Evolutionary conservation across 2,797 vertebrate species (phyloP).

Genomic region (Phrynocephalus forsythii): DNA sequence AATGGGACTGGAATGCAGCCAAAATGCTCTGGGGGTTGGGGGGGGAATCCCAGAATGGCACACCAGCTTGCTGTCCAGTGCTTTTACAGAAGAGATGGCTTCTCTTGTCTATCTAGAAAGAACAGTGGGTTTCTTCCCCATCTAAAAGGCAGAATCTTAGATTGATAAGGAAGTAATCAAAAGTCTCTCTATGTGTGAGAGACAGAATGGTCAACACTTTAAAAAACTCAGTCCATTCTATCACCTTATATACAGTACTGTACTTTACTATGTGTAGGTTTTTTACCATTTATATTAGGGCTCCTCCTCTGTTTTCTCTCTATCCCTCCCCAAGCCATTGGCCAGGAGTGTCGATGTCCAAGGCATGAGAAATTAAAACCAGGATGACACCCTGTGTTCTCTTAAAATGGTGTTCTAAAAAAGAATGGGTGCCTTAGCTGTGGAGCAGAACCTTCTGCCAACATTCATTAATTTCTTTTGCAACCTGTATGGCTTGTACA

Average conservation of each 20-base stretch:
- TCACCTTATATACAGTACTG: not conserved
- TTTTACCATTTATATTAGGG: no score
- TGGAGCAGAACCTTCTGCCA: not conserved
- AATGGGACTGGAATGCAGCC: not conserved
- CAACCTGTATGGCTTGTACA: not conserved
- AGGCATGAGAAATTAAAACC: not conserved
- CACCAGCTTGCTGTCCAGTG: not conserved
- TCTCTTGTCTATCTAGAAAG: not conserved
- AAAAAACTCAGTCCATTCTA: not conserved
- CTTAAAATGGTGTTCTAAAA: not conserved
- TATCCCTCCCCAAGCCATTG: no score
- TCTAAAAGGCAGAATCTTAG: not conserved
- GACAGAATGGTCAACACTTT: not conserved
- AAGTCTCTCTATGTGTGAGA: not conserved
- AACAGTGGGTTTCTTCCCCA: no score
- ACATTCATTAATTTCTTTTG: not conserved
- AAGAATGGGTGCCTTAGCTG: not conserved
- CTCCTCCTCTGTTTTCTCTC: no score
- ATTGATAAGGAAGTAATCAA: not conserved
- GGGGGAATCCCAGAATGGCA: conserved; percentile 5
- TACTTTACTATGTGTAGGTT: not conserved
- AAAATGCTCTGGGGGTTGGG: conserved; percentile 1
- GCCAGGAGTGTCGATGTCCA: not conserved
- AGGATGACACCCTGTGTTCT: not conserved
- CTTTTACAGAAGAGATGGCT: not conserved